These are phyloP conservation scores for Phalloptychus januarius DNA, from an alignment of 2,797 vertebrate species.

Conservation along the genomic window DNA sequence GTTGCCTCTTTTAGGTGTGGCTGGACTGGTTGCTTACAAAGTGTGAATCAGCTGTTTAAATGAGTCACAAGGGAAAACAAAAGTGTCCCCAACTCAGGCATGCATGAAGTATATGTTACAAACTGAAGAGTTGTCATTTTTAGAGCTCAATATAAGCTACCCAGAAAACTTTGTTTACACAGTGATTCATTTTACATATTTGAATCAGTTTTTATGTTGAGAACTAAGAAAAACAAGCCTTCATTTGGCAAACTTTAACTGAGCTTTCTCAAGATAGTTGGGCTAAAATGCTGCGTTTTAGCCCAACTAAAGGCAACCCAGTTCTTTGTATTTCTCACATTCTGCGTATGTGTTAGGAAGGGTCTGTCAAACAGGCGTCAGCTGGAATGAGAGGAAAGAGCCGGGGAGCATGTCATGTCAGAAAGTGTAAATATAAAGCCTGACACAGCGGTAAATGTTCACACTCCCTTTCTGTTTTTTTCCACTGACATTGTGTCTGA, in stretches of 20 bases:
- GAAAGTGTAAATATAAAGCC: conserved; percentile 76
- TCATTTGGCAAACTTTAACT: neutral
- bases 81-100: conserved; percentile 6
- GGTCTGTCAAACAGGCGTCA: conserved; percentile 24
- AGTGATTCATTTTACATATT: conserved; percentile 23
- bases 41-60: conserved; percentile 55
- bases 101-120: conserved; percentile 1
- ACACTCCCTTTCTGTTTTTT: conserved; percentile 53
- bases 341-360: conserved; percentile 24
- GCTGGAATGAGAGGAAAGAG: conserved; percentile 37
- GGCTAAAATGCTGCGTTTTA: conserved; percentile 9
- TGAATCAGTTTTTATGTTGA: neutral
- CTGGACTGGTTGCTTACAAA: conserved; percentile 22
- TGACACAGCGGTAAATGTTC: conserved; percentile 60
- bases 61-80: conserved; percentile 5
- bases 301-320: conserved; percentile 9
- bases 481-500: conserved; percentile 56
- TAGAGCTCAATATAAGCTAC: neutral
- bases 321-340: conserved; percentile 3
- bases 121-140: conserved; percentile 8
- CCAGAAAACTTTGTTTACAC: conserved; percentile 6
- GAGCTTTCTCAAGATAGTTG: conserved; percentile 4
- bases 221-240: neutral
- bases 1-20: conserved; percentile 47
- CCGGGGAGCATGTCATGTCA: conserved; percentile 61